Base-by-base conservation (phyloP, 2,113 vertebrate genomes). In the Chionis minor region DNA sequence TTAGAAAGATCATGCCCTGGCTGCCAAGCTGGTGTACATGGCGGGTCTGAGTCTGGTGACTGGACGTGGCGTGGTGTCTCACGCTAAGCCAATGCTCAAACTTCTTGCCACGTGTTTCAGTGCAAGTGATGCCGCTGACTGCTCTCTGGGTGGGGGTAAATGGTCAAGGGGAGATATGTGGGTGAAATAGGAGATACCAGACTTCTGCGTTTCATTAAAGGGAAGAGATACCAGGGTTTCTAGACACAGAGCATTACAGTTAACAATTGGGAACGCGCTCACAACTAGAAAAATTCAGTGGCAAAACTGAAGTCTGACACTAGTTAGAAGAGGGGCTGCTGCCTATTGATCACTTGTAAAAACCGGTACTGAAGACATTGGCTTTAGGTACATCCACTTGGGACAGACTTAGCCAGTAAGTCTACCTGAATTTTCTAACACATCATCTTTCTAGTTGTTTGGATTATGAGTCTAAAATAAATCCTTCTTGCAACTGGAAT, bases 21-120 rank as follows among this genome's bases (percentile, higher is more conserved):
- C 7, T 74, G 42, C 47, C 0, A 2, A 47, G 14, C 10, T 33
- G 14, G 15, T 7, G 7, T 63, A 26, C 0, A 1, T n/a, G 52
- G 24, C 27, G 26, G 58, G 35, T 28, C 8, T 5, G 69, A 47
- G 14, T 55, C 17, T 33, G 35, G 27, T 51, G 27, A 21, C 4
- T 24, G 35, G 13, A 28, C 32, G 32, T 33, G 24, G 13, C 1
- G 1, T 9, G 14, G 12, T 55, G n/a, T 38, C 33, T 62, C 40
- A 32, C 30, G 9, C 22, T 33, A 35, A 35, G 55, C 49, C 69
- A n/a, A n/a, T 15, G 10, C 79, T 69, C 1, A 1, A 87, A 15
- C n/a, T 32, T 44, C 13, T 61, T 40, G n/a, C 49, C 10, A 5
- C 1, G 1, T 52, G 14, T 80, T 75, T 63, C 12, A 7, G 30